Conservation (phyloP, 2,888 invertebrate species). For the Standfussiana lucernea region DNA sequence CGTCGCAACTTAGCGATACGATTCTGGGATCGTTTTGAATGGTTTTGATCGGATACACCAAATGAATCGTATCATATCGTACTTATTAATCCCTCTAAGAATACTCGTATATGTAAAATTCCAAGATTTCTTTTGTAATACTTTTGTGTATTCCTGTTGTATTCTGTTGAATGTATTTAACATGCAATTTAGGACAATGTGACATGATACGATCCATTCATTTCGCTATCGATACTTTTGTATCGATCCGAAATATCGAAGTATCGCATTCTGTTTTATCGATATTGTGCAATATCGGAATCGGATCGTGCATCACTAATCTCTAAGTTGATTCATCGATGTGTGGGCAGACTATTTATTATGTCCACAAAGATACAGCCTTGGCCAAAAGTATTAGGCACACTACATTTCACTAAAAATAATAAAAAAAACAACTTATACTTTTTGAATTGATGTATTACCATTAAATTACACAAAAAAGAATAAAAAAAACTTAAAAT, state of each 20-base stretch:
- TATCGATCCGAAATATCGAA: neutral
- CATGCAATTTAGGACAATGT: neutral
- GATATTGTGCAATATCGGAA: neutral
- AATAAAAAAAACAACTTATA: too few relatives aligned
- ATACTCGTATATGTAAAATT: neutral
- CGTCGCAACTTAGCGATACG: neutral
- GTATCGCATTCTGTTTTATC: neutral
- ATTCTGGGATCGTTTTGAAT: neutral
- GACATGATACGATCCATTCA: neutral
- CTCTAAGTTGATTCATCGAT: constrained; percentile 66
- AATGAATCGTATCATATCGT: neutral
- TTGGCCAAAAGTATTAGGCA: too few relatives aligned
- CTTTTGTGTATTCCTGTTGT: neutral
- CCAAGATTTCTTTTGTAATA: neutral
- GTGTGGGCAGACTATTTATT: constrained; percentile 69
- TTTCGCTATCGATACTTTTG: neutral
- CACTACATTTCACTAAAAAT: too few relatives aligned
- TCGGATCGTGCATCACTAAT: neutral
- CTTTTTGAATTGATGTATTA: too few relatives aligned
- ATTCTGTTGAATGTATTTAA: neutral
- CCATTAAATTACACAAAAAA: too few relatives aligned
- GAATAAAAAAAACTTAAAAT: too few relatives aligned
- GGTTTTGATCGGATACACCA: neutral
- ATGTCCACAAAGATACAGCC: constrained; percentile 64
- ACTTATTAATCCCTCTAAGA: neutral